Percentiles rank a stretch among this genome's conserved stretches.
Evolutionary conservation across 2,888 invertebrate species (phyloP).

Genomic region (Sclerodermus sp.): DNA sequence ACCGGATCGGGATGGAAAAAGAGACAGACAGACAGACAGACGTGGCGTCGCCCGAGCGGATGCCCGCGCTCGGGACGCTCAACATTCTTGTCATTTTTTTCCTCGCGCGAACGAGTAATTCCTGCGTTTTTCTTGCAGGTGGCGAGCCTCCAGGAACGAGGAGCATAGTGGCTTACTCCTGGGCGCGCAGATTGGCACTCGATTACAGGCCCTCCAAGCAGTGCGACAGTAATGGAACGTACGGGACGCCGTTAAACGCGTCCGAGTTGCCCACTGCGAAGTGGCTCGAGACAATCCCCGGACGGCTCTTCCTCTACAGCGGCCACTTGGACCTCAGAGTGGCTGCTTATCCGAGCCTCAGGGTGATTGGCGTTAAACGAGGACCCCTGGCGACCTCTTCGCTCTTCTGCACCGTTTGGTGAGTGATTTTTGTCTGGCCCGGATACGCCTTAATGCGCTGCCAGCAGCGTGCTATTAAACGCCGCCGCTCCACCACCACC

Average conservation of each 20-base stretch:
- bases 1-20: too few species aligned
- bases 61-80: too few species aligned
- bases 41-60: too few species aligned
- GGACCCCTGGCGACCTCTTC: slow-evolving; percentile 41
- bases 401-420: slow-evolving; percentile 53
- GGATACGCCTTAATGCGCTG: too few species aligned
- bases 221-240: slow-evolving; percentile 43
- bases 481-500: too few species aligned
- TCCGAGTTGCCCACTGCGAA: slow-evolving; percentile 34
- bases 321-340: slow-evolving; percentile 51
- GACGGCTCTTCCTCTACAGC: slow-evolving; percentile 50
- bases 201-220: slow-evolving; percentile 50
- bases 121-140: slow-evolving; percentile 21
- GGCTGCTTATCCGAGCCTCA: slow-evolving; percentile 48
- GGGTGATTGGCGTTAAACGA: slow-evolving; percentile 54
- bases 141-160: slow-evolving; percentile 57
- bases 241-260: slow-evolving; percentile 32
- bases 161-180: slow-evolving; percentile 67
- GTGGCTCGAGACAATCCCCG: slow-evolving; percentile 51
- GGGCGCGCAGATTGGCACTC: slow-evolving; percentile 56
- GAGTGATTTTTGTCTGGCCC: slow-evolving; percentile 24
- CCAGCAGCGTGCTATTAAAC: too few species aligned
- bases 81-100: too few species aligned
- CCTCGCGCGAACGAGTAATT: too few species aligned
- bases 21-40: too few species aligned